phyloP scores from a whole-genome alignment of 2,113 vertebrate species.

The Melanerpes aurifrons region DNA sequence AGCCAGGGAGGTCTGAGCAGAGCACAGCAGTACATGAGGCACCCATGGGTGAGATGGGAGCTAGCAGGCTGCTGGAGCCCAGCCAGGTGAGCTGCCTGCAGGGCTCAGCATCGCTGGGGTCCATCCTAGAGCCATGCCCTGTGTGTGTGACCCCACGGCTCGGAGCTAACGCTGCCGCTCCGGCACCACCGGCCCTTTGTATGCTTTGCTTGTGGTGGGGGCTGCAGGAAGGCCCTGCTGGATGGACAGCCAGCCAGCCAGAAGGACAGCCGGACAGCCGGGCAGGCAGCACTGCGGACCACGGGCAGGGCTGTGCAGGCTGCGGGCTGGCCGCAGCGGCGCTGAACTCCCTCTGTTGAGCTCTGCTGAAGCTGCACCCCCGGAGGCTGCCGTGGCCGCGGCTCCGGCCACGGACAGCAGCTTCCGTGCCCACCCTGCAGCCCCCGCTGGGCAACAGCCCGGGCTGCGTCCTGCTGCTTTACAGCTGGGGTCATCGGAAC shows the following conservation, averaged over 20 bases:
- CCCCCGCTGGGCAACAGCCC: background rate
- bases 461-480: constrained; percentile 16
- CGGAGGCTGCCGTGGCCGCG: background rate
- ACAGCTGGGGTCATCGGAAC: constrained; percentile 14
- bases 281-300: background rate
- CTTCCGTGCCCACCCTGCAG: background rate
- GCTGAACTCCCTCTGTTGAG: constrained; percentile 61
- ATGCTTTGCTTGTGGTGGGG: fast-evolving
- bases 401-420: background rate
- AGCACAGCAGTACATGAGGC: background rate
- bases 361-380: constrained; percentile 36
- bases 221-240: background rate
- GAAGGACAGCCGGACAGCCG: background rate
- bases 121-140: background rate
- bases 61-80: fast-evolving
- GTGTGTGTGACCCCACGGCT: fast-evolving
- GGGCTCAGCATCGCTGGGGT: background rate
- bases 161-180: background rate
- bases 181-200: fast-evolving
- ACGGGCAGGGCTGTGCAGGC: background rate
- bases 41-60: background rate
- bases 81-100: fast-evolving
- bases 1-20: background rate
- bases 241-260: fast-evolving
- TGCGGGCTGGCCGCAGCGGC: background rate